These are phyloP conservation scores for Triops longicaudatus DNA, from an alignment of 1,140 invertebrate genomes.

Conservation along the genomic window DNA sequence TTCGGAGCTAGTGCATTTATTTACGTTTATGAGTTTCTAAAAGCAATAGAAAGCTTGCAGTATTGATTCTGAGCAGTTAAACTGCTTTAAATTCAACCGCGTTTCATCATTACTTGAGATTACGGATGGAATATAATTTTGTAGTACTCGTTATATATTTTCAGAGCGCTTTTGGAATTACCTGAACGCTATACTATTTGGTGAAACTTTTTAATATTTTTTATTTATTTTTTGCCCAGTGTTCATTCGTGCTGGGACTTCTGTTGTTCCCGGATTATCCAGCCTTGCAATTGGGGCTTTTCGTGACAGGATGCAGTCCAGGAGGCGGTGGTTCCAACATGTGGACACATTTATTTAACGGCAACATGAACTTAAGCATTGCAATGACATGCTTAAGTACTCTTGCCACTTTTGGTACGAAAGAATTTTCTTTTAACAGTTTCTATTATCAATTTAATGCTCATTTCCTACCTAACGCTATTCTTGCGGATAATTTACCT, in stretches of 20 bases:
- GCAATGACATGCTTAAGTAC: conserved; percentile 89
- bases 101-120: too few relatives aligned
- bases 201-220: conserved; percentile 8
- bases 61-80: too few relatives aligned
- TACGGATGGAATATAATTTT: too few relatives aligned
- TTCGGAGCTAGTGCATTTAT: too few relatives aligned
- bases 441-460: background rate
- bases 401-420: conserved; percentile 66
- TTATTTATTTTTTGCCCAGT: conserved; percentile 42
- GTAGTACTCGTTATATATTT: too few relatives aligned
- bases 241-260: conserved; percentile 64
- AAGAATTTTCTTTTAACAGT: conserved; percentile 19
- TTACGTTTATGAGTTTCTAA: too few relatives aligned
- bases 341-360: conserved; percentile 79
- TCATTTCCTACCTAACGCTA: conserved; percentile 8
- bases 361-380: conserved; percentile 80
- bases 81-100: too few relatives aligned
- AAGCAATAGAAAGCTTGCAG: too few relatives aligned
- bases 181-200: too few relatives aligned
- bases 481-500: background rate
- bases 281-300: conserved; percentile 72
- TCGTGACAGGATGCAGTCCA: conserved; percentile 82
- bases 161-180: too few relatives aligned
- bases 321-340: conserved; percentile 93
- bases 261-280: conserved; percentile 59